A percentile compares a stretch with the other conserved stretches of the same genome.
Conservation (phyloP, 2,888 invertebrate species). For the Dorcus parallelipipedus region DNA sequence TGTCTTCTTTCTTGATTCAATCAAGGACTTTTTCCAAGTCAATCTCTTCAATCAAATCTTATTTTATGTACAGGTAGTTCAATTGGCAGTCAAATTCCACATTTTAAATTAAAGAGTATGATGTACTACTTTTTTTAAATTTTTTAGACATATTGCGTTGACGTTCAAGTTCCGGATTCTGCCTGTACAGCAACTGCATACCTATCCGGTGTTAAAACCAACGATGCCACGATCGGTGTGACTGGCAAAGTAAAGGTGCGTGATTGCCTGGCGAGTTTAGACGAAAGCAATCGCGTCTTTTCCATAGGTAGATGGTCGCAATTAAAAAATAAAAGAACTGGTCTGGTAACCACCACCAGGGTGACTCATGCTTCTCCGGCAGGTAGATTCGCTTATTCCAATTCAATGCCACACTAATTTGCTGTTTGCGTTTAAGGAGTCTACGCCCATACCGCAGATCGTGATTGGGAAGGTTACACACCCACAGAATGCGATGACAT, state of each 20-base stretch:
- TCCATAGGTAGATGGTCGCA: constrained; percentile 71
- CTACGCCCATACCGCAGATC: constrained; percentile 68
- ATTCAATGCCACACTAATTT: not conserved
- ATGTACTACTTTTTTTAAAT: not conserved
- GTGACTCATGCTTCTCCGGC: constrained; percentile 75
- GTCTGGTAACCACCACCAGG: constrained; percentile 69
- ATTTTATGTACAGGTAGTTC: too few species aligned
- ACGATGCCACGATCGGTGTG: constrained; percentile 69
- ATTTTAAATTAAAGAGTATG: too few species aligned
- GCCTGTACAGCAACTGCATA: constrained; percentile 77
- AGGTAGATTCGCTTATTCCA: constrained; percentile 48
- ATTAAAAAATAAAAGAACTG: constrained; percentile 58
- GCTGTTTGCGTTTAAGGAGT: constrained; percentile 46
- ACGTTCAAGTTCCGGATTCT: constrained; percentile 71
- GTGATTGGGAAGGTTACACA: constrained; percentile 71
- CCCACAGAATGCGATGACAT: constrained; percentile 67
- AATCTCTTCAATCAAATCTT: too few species aligned
- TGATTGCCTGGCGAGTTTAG: constrained; percentile 57
- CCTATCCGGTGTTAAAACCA: constrained; percentile 71
- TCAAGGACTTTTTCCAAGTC: too few species aligned
- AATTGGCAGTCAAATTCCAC: too few species aligned
- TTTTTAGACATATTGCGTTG: constrained; percentile 66
- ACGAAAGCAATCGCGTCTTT: constrained; percentile 55
- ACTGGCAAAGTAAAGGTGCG: constrained; percentile 57
- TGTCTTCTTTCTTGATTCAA: too few species aligned